Base-by-base conservation (phyloP, 2,797 vertebrate species). In the Leptoclinus maculatus region DNA sequence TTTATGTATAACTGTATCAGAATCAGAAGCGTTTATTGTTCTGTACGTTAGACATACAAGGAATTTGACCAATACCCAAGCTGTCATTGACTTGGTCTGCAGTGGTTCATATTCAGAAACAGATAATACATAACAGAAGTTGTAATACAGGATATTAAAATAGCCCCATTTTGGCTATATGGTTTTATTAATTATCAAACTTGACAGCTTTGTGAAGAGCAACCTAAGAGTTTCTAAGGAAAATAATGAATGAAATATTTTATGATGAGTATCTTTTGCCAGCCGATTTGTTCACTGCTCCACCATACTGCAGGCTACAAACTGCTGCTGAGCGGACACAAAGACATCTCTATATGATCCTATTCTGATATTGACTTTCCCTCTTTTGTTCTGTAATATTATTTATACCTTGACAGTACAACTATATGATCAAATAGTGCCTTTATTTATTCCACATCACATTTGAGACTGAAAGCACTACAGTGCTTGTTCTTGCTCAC, bases 81-180 rank as follows among this genome's bases (percentile, higher is more conserved):
- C 53, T 39, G 36, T 77, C 13, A 14, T 19, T 12, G 12, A 58
- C 21, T 58, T 32, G 3, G 11, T 39, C 34, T 66, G 14, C 66
- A 71, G 34, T 29, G 57, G 2, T 67, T 82, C 25, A 38, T 25
- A 54, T 66, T 45, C 10, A 65, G 27, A 68, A 32, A 51, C 21
- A 62, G 49, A 53, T 23, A 4, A 53, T 53, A 53, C 29, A 58
- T 27, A 59, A 74, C 10, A 71, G 21, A 64, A 32, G 49, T 49
- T n/a, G 23, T 72, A 29, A 59, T 25, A 54, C 13, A 72, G 64
- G 23, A 53, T 73, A 72, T 73, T 53, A 66, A 74, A 76, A 64
- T 14, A 43, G 21, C 6, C 25, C 39, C 2, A 25, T 47, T 77
- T 66, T 66, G 14, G 60, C 27, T 58, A 5, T 58, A 39, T 65